phyloP scores from a whole-genome alignment of 2,797 vertebrate species.

The Sebastolobus alascanus region DNA sequence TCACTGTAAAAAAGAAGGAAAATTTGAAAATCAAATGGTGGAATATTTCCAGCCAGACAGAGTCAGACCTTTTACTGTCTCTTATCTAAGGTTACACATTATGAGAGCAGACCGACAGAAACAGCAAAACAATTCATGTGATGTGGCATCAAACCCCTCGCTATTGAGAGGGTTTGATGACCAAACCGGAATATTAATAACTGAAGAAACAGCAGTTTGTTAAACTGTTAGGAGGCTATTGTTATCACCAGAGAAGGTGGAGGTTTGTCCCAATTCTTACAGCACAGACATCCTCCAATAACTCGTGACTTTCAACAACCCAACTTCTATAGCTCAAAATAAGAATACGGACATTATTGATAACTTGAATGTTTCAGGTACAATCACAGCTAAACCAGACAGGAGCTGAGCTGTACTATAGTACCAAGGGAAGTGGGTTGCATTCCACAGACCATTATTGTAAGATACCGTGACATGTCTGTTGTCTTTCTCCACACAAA shows the following conservation, averaged over 20 bases:
- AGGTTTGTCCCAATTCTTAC: neutral
- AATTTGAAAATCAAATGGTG: neutral
- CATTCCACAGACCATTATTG: conserved; percentile 78
- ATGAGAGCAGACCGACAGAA: neutral
- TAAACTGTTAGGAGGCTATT: neutral
- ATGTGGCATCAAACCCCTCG: neutral
- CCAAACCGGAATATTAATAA: neutral
- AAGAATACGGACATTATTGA: neutral
- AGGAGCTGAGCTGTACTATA: conserved; percentile 15
- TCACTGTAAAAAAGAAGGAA: neutral
- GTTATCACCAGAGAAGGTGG: neutral
- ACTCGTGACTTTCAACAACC: neutral
- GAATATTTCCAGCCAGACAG: neutral
- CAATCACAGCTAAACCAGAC: conserved; percentile 13
- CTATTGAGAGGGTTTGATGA: neutral
- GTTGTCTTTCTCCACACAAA: conserved; percentile 65
- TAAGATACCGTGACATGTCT: conserved; percentile 70
- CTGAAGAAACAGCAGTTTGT: neutral
- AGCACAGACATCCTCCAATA: neutral
- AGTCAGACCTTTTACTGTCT: neutral
- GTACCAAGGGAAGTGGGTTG: conserved; percentile 49
- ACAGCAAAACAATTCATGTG: neutral
- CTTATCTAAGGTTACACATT: neutral
- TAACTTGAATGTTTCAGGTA: neutral
- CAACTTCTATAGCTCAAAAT: neutral